Percentiles rank a stretch among this genome's conserved stretches.
Evolutionary conservation across 2,113 vertebrate genomes (phyloP).

Genomic region (Castor canadensis): DNA sequence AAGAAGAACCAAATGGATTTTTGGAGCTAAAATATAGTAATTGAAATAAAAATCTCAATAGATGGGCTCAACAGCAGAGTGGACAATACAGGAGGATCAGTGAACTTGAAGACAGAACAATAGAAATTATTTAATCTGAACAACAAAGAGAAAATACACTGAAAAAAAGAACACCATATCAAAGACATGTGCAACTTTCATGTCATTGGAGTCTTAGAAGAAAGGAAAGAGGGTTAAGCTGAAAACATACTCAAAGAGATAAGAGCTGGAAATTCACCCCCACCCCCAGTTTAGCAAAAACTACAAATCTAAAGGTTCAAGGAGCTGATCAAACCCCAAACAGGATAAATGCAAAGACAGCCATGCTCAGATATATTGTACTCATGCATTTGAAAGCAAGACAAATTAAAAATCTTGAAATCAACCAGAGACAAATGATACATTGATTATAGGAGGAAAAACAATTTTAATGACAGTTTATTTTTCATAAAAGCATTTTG

Average conservation of each 20-base stretch:
- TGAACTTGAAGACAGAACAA: neutral
- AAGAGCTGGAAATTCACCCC: neutral
- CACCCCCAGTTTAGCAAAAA: neutral
- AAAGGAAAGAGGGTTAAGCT: neutral
- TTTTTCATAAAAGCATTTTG: neutral
- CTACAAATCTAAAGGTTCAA: neutral
- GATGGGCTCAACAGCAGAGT: neutral
- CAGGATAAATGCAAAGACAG: neutral
- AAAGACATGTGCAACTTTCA: neutral
- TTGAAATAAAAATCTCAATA: neutral
- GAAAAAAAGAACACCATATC: neutral
- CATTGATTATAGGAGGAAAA: neutral
- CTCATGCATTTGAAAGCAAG: neutral
- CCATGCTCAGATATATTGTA: neutral
- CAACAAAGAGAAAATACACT: neutral
- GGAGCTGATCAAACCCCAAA: neutral
- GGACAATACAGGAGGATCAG: neutral
- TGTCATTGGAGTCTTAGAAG: neutral
- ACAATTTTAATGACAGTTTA: neutral
- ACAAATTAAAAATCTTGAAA: neutral
- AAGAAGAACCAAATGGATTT: neutral
- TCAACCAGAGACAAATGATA: neutral
- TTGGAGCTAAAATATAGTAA: neutral
- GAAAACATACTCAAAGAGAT: neutral
- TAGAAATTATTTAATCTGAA: neutral